Conservation (phyloP, 2,888 invertebrate species). For the Chouioia cunea region DNA sequence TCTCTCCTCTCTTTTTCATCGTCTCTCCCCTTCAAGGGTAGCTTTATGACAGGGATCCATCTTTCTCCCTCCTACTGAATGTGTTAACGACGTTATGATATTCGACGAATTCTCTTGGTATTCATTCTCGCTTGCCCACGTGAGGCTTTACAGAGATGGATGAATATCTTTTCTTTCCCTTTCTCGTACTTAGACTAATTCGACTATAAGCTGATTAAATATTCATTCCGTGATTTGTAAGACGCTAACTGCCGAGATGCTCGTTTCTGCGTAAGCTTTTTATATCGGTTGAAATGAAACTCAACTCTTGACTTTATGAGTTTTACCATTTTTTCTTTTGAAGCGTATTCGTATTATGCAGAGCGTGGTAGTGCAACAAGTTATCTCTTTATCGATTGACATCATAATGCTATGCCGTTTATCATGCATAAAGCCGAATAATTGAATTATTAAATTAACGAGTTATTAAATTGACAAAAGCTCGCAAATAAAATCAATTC, state of each 20-base stretch:
- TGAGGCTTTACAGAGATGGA: not conserved
- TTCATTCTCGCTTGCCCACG: constrained; percentile 20
- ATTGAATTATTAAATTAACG: constrained; percentile 18
- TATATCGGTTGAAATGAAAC: too few relatives aligned
- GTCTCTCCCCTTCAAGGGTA: not conserved
- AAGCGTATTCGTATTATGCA: not conserved
- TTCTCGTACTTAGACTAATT: too few relatives aligned
- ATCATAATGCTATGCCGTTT: constrained; percentile 18
- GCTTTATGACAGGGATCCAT: constrained; percentile 25
- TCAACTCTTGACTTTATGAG: too few relatives aligned
- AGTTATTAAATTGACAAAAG: too few relatives aligned
- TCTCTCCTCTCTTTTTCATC: not conserved
- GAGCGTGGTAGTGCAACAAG: constrained; percentile 40
- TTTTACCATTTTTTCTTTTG: too few relatives aligned
- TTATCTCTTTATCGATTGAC: constrained; percentile 16
- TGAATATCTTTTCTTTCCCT: constrained; percentile 2
- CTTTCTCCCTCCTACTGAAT: constrained; percentile 8
- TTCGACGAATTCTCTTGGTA: not conserved
- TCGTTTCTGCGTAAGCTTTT: too few relatives aligned
- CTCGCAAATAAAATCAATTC: too few relatives aligned
- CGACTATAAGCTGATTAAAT: too few relatives aligned
- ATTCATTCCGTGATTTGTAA: too few relatives aligned
- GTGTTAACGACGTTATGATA: constrained; percentile 21
- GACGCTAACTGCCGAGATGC: too few relatives aligned
- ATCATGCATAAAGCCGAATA: constrained; percentile 16